phyloP scores from a whole-genome alignment of 2,888 invertebrate genomes.

The Tromatobia lineatoria region DNA sequence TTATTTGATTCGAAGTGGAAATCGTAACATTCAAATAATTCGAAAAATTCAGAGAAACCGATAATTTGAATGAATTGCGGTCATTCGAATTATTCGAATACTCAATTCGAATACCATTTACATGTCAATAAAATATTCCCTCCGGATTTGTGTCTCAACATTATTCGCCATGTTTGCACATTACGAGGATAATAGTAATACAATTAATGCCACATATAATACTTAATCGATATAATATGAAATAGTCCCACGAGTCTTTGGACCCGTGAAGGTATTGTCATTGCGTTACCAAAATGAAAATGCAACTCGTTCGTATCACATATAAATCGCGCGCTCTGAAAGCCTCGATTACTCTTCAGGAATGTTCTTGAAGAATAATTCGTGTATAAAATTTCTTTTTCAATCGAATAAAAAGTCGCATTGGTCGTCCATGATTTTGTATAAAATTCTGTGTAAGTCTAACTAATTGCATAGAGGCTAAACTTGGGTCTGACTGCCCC shows the following conservation, averaged over 20 bases:
- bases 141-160: slow-evolving; percentile 13
- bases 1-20: background rate
- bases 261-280: slow-evolving; percentile 58
- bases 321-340: slow-evolving; percentile 8
- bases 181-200: slow-evolving; percentile 2
- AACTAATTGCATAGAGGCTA: slow-evolving; percentile 64
- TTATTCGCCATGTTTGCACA: slow-evolving; percentile 33
- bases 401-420: slow-evolving; percentile 34
- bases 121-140: background rate
- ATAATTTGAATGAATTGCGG: background rate
- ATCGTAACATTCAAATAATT: background rate
- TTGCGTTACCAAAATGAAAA: slow-evolving; percentile 37
- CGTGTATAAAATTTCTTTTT: slow-evolving; percentile 47
- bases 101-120: background rate
- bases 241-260: slow-evolving; percentile 2
- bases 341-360: slow-evolving; percentile 40
- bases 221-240: slow-evolving; percentile 40
- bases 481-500: slow-evolving; percentile 85
- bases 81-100: background rate
- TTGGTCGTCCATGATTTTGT: slow-evolving; percentile 23
- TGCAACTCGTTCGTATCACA: slow-evolving; percentile 7
- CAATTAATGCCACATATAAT: slow-evolving; percentile 51
- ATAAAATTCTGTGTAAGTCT: slow-evolving; percentile 39
- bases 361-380: slow-evolving; percentile 61
- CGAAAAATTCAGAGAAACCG: background rate